Conservation (phyloP, 1,140 invertebrate genomes). For the Sinella curviseta region DNA sequence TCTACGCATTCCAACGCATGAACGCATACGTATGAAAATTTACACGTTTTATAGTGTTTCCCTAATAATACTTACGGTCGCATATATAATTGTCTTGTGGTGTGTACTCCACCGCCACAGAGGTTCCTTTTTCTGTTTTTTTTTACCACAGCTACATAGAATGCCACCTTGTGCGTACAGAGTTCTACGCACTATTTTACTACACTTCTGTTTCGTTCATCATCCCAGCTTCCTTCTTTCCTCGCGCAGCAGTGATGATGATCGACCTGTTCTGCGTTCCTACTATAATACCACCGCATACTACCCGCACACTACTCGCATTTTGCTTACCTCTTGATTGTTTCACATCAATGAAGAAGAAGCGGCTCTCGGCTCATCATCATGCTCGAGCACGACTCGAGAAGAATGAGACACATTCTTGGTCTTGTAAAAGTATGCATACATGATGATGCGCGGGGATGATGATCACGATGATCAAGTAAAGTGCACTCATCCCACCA, state of each 20-base stretch:
- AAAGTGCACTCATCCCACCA: neutral
- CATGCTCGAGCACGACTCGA: neutral
- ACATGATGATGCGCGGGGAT: neutral
- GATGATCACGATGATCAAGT: neutral
- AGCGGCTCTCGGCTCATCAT: neutral
- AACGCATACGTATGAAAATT: conserved; percentile 15
- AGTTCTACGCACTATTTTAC: neutral
- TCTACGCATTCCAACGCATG: neutral
- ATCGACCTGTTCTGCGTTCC: too few relatives aligned
- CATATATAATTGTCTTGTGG: too few relatives aligned
- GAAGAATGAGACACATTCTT: conserved; percentile 9
- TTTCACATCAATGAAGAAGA: neutral
- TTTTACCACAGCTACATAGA: neutral
- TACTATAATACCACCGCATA: too few relatives aligned
- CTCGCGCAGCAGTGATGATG: too few relatives aligned
- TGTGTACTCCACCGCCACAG: too few relatives aligned
- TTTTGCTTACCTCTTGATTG: neutral
- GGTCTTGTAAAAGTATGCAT: neutral
- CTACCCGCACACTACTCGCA: too few relatives aligned
- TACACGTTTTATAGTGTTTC: conserved; percentile 19
- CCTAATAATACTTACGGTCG: too few relatives aligned
- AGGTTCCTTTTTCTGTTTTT: neutral
- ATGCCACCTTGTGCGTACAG: neutral
- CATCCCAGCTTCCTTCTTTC: too few relatives aligned
- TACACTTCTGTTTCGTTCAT: too few relatives aligned